Evolutionary conservation across 1,140 invertebrate genomes (phyloP).

Genomic region (Calycopis cecrops): DNA sequence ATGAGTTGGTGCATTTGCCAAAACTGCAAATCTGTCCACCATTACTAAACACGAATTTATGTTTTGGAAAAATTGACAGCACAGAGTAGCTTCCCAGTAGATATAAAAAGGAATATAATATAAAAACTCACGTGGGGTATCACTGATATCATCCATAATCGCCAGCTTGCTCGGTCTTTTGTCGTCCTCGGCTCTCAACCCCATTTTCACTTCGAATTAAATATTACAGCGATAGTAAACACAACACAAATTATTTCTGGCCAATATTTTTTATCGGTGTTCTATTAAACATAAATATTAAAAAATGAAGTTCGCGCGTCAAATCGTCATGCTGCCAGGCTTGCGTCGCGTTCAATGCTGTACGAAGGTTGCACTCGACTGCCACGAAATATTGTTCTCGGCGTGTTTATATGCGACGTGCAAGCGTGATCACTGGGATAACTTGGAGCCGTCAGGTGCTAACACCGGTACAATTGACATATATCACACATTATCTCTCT

Average conservation of each 20-base stretch:
- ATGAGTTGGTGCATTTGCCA: too few relatives aligned
- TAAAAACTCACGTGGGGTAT: conserved; percentile 57
- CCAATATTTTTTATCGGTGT: conserved; percentile 49
- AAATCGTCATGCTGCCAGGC: conserved; percentile 37
- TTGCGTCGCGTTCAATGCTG: conserved; percentile 34
- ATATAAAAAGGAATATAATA: conserved; percentile 14
- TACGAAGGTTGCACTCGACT: conserved; percentile 54
- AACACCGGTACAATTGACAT: conserved; percentile 40
- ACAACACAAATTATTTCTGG: conserved; percentile 42
- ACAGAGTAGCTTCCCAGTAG: too few relatives aligned
- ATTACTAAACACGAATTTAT: too few relatives aligned
- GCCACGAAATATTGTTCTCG: conserved; percentile 41
- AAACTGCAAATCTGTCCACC: too few relatives aligned
- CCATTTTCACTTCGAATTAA: conserved; percentile 55
- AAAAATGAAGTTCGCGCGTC: conserved; percentile 37
- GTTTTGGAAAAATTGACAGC: too few relatives aligned
- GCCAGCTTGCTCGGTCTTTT: conserved; percentile 66
- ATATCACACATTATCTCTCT: neutral
- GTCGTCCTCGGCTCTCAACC: conserved; percentile 60
- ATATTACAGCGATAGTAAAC: conserved; percentile 30
- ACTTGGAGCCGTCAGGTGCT: conserved; percentile 22
- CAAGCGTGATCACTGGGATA: conserved; percentile 16
- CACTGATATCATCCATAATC: conserved; percentile 63
- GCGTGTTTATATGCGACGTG: conserved; percentile 57
- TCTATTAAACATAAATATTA: conserved; percentile 34